Conservation (phyloP, 1,140 invertebrate species). For the Centruroides sculpturatus region DNA sequence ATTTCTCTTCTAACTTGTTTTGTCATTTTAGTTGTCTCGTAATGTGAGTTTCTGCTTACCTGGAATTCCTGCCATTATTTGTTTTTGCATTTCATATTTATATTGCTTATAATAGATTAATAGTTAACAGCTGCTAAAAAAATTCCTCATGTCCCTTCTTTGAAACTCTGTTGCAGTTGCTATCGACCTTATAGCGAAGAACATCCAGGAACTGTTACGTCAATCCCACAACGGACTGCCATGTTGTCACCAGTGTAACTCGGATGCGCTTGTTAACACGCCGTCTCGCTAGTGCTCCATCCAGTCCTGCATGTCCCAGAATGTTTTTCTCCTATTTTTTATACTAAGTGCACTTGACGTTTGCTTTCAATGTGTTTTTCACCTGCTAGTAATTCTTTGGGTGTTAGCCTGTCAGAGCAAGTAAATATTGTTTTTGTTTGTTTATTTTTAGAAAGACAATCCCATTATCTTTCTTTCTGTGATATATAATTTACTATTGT, state of each 20-base stretch:
- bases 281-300: neutral
- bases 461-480: no score
- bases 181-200: constrained; percentile 95
- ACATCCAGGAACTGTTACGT: constrained; percentile 85
- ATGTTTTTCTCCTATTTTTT: no score
- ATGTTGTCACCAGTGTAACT: neutral
- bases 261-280: neutral
- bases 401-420: no score
- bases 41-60: neutral
- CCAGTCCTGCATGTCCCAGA: no score
- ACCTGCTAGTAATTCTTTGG: no score
- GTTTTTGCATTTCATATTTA: neutral
- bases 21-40: neutral
- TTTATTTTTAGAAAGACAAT: no score
- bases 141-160: constrained; percentile 2
- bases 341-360: no score
- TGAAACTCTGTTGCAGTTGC: constrained; percentile 73
- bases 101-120: neutral
- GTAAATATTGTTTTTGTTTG: no score
- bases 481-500: no score
- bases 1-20: no score
- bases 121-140: neutral
- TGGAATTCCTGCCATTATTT: neutral
- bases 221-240: constrained; percentile 1
- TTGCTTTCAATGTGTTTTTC: no score